phyloP scores from a whole-genome alignment of 2,888 invertebrate genomes.

The Desoria tigrina region DNA sequence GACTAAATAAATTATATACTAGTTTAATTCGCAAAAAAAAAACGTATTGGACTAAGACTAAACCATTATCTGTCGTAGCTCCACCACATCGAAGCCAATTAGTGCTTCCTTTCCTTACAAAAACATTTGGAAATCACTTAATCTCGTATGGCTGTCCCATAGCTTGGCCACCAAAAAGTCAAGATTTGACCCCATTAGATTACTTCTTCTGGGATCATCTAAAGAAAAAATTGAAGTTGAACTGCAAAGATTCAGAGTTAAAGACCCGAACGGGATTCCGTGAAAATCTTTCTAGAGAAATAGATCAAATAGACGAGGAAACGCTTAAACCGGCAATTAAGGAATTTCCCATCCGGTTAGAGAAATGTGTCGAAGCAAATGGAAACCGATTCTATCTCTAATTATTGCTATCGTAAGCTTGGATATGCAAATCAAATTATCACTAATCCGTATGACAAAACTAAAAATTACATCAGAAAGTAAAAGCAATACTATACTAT shows the following conservation, averaged over 20 bases:
- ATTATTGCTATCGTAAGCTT: too few relatives aligned
- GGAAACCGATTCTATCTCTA: slow-evolving; percentile 43
- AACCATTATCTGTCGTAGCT: too few relatives aligned
- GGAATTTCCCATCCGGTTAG: slow-evolving; percentile 38
- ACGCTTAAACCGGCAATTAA: slow-evolving; percentile 30
- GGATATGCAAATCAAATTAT: too few relatives aligned
- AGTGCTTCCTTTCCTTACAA: slow-evolving; percentile 39
- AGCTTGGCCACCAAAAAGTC: slow-evolving; percentile 49
- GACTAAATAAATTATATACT: too few relatives aligned
- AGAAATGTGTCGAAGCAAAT: slow-evolving; percentile 40
- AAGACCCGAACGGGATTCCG: slow-evolving; percentile 33
- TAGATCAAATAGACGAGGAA: slow-evolving; percentile 21
- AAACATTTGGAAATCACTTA: slow-evolving; percentile 39
- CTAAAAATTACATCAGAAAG: too few relatives aligned
- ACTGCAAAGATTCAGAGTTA: slow-evolving; percentile 34
- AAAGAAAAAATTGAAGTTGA: slow-evolving; percentile 38
- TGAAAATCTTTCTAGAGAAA: slow-evolving; percentile 36
- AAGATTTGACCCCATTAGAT: slow-evolving; percentile 53
- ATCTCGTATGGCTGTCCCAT: slow-evolving; percentile 43
- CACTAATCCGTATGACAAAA: too few relatives aligned
- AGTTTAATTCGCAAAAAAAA: too few relatives aligned
- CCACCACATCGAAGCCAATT: slow-evolving; percentile 45
- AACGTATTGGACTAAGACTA: too few relatives aligned
- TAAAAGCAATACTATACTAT: too few relatives aligned
- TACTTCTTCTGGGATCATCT: slow-evolving; percentile 53